Conservation (phyloP, 1,140 invertebrate species). For the Drosophila suzukii region DNA sequence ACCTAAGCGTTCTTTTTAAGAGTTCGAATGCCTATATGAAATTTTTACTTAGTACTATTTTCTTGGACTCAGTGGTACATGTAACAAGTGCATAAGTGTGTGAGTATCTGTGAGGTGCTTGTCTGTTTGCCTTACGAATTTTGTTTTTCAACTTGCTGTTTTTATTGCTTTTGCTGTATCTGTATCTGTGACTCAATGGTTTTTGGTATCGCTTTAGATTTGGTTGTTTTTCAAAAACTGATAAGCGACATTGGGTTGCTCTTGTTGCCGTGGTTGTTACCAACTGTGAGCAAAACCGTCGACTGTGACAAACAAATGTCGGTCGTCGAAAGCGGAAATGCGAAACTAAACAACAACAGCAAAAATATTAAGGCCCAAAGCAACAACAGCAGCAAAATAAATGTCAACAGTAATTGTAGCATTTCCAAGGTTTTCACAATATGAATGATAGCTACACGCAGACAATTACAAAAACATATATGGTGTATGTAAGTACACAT, state of each 20-base stretch:
- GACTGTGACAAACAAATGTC: constrained; percentile 77
- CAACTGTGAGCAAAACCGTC: constrained; percentile 58
- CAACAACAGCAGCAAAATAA: constrained; percentile 49
- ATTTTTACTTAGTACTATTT: constrained; percentile 1
- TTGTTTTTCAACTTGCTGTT: constrained; percentile 71
- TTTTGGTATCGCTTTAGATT: constrained; percentile 52
- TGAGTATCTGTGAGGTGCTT: constrained; percentile 16
- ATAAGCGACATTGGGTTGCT: constrained; percentile 36
- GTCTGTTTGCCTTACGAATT: constrained; percentile 53
- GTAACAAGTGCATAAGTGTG: constrained; percentile 18
- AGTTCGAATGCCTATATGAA: not conserved
- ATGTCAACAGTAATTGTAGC: constrained; percentile 81
- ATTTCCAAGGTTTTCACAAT: constrained; percentile 79
- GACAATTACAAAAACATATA: constrained; percentile 37
- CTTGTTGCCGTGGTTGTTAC: constrained; percentile 51
- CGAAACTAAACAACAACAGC: constrained; percentile 55
- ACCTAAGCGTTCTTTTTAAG: too few relatives aligned
- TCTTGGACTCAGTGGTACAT: constrained; percentile 10
- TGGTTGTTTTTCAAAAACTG: constrained; percentile 55
- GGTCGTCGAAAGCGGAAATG: constrained; percentile 71
- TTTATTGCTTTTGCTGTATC: constrained; percentile 21
- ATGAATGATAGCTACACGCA: constrained; percentile 64
- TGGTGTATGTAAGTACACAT: constrained; percentile 4
- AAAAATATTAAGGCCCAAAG: constrained; percentile 24
- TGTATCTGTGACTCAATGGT: constrained; percentile 50